A percentile compares a stretch with the other conserved stretches of the same genome.
Evolutionary conservation across 2,888 invertebrate species (phyloP).

Genomic region (Acrocera orbiculus): DNA sequence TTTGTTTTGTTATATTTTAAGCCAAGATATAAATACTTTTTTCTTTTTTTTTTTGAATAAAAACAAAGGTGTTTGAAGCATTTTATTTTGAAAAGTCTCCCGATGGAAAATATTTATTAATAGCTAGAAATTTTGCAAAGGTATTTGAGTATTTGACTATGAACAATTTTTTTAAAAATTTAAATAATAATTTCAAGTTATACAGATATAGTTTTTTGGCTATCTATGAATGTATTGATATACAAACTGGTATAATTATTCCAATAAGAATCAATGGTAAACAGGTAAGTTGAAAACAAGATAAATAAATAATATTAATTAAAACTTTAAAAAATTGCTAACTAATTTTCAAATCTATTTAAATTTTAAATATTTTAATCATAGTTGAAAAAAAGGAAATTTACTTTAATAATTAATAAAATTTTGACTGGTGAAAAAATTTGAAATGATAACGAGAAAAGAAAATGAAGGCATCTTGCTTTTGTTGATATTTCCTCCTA

Average conservation of each 20-base stretch:
- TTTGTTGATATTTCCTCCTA: no score
- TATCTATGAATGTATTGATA: conserved; percentile 49
- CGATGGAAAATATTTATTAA: conserved; percentile 43
- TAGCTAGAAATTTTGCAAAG: conserved; percentile 45
- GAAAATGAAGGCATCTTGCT: no score
- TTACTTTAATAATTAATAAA: no score
- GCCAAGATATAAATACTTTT: no score
- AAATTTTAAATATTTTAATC: no score
- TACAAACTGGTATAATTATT: conserved; percentile 34
- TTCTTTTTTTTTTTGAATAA: not conserved
- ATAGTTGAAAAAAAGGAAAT: no score
- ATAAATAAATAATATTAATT: not conserved
- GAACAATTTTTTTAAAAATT: no score
- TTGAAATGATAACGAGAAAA: no score
- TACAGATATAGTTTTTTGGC: conserved; percentile 67
- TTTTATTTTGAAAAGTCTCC: conserved; percentile 40
- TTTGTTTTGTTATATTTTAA: not conserved
- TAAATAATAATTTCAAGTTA: no score
- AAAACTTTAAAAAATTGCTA: not conserved
- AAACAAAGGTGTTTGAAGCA: conserved; percentile 13
- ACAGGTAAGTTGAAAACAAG: conserved; percentile 1
- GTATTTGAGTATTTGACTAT: conserved; percentile 30
- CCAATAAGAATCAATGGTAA: conserved; percentile 21
- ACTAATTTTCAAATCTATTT: no score
- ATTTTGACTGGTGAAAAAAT: no score